phyloP scores from a whole-genome alignment of 2,113 vertebrate species.

The Hymenochirus boettgeri region DNA sequence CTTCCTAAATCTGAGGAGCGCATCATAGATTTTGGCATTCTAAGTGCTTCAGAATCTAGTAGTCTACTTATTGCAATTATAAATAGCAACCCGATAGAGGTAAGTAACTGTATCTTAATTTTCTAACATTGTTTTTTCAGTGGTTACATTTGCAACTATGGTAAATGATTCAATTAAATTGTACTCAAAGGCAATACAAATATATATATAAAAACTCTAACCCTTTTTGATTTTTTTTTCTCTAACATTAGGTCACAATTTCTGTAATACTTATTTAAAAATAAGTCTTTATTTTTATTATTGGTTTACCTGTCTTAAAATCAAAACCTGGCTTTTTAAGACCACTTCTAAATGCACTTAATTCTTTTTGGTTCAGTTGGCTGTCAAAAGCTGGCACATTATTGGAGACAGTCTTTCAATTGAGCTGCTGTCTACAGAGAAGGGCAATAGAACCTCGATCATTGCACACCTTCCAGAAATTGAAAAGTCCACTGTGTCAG shows the following conservation, averaged over 20 bases:
- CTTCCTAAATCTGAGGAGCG: conserved; percentile 80
- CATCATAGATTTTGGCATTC: conserved; percentile 88
- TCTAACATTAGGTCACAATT: too few relatives aligned
- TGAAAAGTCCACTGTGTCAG: conserved; percentile 71
- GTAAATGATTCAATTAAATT: too few relatives aligned
- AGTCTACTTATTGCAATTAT: conserved; percentile 85
- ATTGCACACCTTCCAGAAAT: conserved; percentile 72
- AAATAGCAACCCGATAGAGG: conserved; percentile 98
- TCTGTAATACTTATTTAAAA: too few relatives aligned
- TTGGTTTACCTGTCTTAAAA: too few relatives aligned
- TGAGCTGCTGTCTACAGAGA: conserved; percentile 85
- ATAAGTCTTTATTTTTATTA: too few relatives aligned
- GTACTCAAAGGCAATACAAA: too few relatives aligned
- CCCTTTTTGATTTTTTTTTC: too few relatives aligned
- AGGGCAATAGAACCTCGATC: conserved; percentile 78
- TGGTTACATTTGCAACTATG: too few relatives aligned
- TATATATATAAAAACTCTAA: too few relatives aligned
- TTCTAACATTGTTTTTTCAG: too few relatives aligned
- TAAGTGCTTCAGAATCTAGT: conserved; percentile 86
- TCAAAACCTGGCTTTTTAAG: too few relatives aligned
- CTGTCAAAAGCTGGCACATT: conserved; percentile 91
- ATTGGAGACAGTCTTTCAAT: conserved; percentile 89
- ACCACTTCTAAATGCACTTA: neutral
- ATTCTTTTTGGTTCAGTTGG: conserved; percentile 66
- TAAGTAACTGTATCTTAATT: conserved; percentile 45